phyloP scores from a whole-genome alignment of 2,797 vertebrate species.

The Enteromius unitaeniatus region DNA sequence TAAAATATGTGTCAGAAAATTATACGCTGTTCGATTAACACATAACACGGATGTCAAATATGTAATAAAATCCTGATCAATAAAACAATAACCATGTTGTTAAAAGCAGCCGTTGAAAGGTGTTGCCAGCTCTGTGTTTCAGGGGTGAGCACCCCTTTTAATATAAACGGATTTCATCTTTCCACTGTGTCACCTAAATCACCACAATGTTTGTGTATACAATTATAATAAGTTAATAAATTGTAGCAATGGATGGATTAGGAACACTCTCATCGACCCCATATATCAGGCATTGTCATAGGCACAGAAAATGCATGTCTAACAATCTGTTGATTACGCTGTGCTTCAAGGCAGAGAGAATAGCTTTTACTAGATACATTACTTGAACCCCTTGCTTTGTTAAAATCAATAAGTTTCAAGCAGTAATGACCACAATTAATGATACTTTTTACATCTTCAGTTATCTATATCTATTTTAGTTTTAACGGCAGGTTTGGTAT shows the following conservation, averaged over 20 bases:
- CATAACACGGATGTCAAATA: conserved; percentile 99
- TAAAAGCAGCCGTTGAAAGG: conserved; percentile 95
- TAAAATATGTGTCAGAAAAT: conserved; percentile 95
- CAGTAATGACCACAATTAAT: conserved; percentile 81
- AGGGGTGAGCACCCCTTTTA: conserved; percentile 99
- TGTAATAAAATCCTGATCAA: conserved; percentile 99
- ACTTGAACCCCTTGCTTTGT: conserved; percentile 82
- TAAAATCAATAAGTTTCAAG: conserved; percentile 83
- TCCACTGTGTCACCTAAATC: conserved; percentile 99
- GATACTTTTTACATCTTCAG: conserved; percentile 73
- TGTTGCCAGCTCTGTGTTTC: conserved; percentile 88
- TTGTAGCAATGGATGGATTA: conserved; percentile 97
- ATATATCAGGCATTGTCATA: conserved; percentile 95
- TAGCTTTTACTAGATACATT: conserved; percentile 78
- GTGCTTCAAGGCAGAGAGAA: conserved; percentile 77
- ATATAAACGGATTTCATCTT: conserved; percentile 99
- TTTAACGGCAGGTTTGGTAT: conserved; percentile 81
- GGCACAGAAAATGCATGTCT: conserved; percentile 97
- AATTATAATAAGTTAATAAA: conserved; percentile 99
- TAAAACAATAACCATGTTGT: conserved; percentile 99
- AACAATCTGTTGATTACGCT: conserved; percentile 99
- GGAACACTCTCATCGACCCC: conserved; percentile 90
- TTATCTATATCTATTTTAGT: conserved; percentile 69
- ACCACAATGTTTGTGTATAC: conserved; percentile 99
- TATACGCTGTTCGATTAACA: conserved; percentile 96